Base-by-base conservation (phyloP, 2,888 invertebrate genomes). In the Plemyria rubiginata region DNA sequence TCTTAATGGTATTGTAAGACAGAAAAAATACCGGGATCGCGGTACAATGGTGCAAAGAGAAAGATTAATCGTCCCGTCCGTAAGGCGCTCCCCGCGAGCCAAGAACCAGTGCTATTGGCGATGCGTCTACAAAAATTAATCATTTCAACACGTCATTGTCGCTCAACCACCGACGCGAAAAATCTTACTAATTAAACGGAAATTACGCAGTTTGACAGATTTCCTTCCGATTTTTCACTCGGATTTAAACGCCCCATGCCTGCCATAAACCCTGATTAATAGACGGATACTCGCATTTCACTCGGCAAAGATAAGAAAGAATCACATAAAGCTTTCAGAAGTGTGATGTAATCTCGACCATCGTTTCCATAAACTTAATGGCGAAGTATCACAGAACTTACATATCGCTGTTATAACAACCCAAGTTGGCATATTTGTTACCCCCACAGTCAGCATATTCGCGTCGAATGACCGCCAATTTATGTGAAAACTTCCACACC, bases 341-440 rank as follows among this genome's bases (percentile, higher is more conserved):
- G 89, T 89, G 88, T 88, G 90, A 91, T 91, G 87, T 91, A 91
- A 92, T 92, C 90, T 90, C 85, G 80, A 78, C 84, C 82, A 84
- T 87, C 90, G 90, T 90, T 91, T 88, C 89, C 92, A 92, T 91
- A 92, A 92, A 92, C 87, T 91, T 92, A 92, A 92, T 87, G 85
- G 92, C 86, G 85, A 90, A 91, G 90, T 92, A 91, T 91, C 89
- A 91, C 87, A 87, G 90, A 92, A 92, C 86, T 91, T 90, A 92
- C 91, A 92, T 91, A 92, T 90, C 90, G 90, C 88, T 85, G 90
- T 91, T 92, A 91, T 92, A 92, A 91, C 91, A 90, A 87, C 89
- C 90, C 77, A 92, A 92, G 84, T 92, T 92, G 90, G 91, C 90
- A 90, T 92, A 92, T 92, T 92, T 92, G 92, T 92, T 92, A 92